phyloP scores from a whole-genome alignment of 92 coral and sea anemone species.

The Parazoanthus atlanticus region DNA sequence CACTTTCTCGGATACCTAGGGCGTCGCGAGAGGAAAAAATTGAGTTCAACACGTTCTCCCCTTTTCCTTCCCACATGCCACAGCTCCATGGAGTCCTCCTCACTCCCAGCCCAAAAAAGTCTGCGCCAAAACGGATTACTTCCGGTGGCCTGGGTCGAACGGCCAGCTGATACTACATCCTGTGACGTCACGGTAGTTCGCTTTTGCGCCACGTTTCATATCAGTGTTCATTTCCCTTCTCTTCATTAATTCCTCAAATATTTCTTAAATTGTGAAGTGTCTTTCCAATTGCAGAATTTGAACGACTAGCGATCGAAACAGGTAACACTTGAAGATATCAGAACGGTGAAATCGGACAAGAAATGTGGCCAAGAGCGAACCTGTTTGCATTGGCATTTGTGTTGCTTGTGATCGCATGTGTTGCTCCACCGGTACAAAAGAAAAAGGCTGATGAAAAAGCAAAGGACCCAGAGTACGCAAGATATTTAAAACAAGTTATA shows the following conservation, averaged over 20 bases:
- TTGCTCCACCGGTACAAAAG: constrained; percentile 82
- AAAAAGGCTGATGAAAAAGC: constrained; percentile 50
- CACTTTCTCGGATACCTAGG: too few relatives aligned
- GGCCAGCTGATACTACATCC: constrained; percentile 14
- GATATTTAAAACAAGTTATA: constrained; percentile 95
- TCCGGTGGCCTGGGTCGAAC: constrained; percentile 34
- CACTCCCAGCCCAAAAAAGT: too few relatives aligned
- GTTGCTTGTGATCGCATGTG: constrained; percentile 58
- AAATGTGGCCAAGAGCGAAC: constrained; percentile 40
- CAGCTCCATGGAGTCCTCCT: too few relatives aligned
- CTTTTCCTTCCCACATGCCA: too few relatives aligned
- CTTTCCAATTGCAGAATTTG: neutral
- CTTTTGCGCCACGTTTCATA: constrained; percentile 90
- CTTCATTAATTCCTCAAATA: constrained; percentile 10
- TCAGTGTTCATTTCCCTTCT: constrained; percentile 14
- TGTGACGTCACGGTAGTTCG: constrained; percentile 69
- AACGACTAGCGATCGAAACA: neutral
- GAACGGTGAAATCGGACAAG: neutral
- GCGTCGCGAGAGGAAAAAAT: too few relatives aligned
- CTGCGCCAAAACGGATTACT: too few relatives aligned
- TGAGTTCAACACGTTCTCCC: too few relatives aligned
- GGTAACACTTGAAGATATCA: neutral
- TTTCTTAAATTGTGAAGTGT: neutral
- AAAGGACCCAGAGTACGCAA: constrained; percentile 91
- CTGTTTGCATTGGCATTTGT: constrained; percentile 30